phyloP scores from a whole-genome alignment of 1,140 invertebrate genomes.

The Danaus plexippus region DNA sequence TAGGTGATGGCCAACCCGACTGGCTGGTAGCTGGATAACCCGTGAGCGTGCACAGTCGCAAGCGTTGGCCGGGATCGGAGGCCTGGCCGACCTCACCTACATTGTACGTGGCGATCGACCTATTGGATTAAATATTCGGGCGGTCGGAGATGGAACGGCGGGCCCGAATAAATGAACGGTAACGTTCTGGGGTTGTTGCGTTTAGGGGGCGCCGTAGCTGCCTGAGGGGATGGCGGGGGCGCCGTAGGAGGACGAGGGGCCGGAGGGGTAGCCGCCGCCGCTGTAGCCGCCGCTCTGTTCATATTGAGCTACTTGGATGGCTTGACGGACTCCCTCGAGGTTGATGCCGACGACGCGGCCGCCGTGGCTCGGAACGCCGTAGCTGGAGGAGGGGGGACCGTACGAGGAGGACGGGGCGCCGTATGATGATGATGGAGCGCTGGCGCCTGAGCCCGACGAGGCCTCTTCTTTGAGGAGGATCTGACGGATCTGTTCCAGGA shows the following conservation, averaged over 20 bases:
- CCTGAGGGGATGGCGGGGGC: conserved; percentile 73
- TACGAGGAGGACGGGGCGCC: conserved; percentile 76
- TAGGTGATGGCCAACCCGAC: conserved; percentile 34
- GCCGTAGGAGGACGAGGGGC: conserved; percentile 70
- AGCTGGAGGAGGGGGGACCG: conserved; percentile 73
- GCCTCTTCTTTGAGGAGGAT: conserved; percentile 82
- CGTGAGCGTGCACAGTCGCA: conserved; percentile 68
- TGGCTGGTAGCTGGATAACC: conserved; percentile 54
- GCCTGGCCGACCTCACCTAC: conserved; percentile 55
- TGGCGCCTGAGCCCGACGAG: conserved; percentile 61
- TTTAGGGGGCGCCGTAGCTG: conserved; percentile 75
- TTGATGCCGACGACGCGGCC: conserved; percentile 80
- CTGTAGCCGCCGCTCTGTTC: conserved; percentile 62
- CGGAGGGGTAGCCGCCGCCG: conserved; percentile 71
- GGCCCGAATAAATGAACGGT: conserved; percentile 42
- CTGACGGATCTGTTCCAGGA: conserved; percentile 83
- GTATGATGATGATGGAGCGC: conserved; percentile 74
- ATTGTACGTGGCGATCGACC: conserved; percentile 58
- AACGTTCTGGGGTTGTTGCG: conserved; percentile 28
- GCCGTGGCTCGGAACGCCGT: conserved; percentile 72
- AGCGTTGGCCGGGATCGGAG: conserved; percentile 50
- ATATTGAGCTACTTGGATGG: conserved; percentile 83
- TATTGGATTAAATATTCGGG: conserved; percentile 47
- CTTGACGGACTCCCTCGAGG: conserved; percentile 82
- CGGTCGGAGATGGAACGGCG: conserved; percentile 30